phyloP scores from a whole-genome alignment of 2,113 vertebrate species.

The Etheostoma cragini region DNA sequence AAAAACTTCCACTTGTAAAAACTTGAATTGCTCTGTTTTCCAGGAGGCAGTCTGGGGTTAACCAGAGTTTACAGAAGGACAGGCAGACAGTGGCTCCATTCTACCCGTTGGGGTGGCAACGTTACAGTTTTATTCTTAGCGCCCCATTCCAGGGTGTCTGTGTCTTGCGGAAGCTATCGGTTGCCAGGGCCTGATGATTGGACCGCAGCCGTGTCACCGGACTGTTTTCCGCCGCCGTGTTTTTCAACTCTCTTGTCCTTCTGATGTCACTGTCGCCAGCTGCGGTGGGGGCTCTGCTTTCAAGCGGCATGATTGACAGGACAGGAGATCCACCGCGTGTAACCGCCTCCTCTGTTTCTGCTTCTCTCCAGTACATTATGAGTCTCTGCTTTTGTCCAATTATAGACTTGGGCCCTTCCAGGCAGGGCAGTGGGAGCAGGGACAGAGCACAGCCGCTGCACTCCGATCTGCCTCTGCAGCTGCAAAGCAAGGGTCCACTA shows the following conservation, averaged over 20 bases:
- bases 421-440: slow-evolving; percentile 42
- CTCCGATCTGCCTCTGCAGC: slow-evolving; percentile 55
- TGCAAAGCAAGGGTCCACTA: slow-evolving; percentile 46
- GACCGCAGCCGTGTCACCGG: slow-evolving; percentile 28
- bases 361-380: slow-evolving; percentile 48
- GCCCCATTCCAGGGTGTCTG: slow-evolving; percentile 62
- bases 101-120: slow-evolving; percentile 72
- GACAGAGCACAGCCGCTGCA: slow-evolving; percentile 64
- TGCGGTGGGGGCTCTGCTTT: slow-evolving; percentile 54
- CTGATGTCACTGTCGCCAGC: slow-evolving; percentile 73
- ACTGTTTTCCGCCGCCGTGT: background rate
- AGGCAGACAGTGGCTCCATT: slow-evolving; percentile 55
- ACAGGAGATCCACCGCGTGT: slow-evolving; percentile 46
- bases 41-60: slow-evolving; percentile 48
- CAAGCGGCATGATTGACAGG: slow-evolving; percentile 66
- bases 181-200: slow-evolving; percentile 73
- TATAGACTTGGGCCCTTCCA: slow-evolving; percentile 56
- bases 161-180: slow-evolving; percentile 74
- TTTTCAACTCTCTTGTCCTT: slow-evolving; percentile 48
- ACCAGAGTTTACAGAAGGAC: slow-evolving; percentile 70
- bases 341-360: slow-evolving; percentile 25
- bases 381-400: slow-evolving; percentile 73
- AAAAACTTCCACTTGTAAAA: background rate
- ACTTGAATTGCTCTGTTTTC: slow-evolving; percentile 2
- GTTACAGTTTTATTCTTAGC: slow-evolving; percentile 80